Evolutionary conservation across 2,797 vertebrate species (phyloP), one percentile per base, ranked within the genome.

Genomic region (Cirrhinus mrigala): DNA sequence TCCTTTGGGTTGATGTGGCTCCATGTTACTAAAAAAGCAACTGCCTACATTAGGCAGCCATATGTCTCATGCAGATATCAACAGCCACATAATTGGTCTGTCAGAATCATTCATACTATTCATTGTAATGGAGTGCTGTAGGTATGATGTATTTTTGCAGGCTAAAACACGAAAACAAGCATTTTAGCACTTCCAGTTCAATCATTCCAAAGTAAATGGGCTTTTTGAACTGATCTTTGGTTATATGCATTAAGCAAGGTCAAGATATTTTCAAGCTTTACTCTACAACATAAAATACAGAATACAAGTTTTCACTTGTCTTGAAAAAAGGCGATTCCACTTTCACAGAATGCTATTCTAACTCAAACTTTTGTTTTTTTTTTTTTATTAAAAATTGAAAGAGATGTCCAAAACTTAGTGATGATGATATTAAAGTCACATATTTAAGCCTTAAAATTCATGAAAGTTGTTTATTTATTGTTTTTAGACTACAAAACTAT

Each of bases 1-100:
- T 44, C 16, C 11, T 66, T 66, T 64, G 44, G 44, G 78, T 33
- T 79, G 78, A 79, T 79, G 24, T 64, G 62, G 24, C 78, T 79
- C 60, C 1, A 33, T 50, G 60, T 66, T 60, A 66, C 60, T 50
- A 66, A 79, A 79, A 79, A 79, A 66, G 60, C 24, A 66, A 22
- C 40, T 50, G 60, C 78, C 60, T 79, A 79, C 18, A 18, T 79
- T 50, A 66, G 44, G 44, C 77, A 79, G 60, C 60, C 60, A 66
- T 66, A 66, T 79, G 44, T 79, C 40, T 79, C 48, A 66, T 15
- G n/a, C 44, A 66, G 60, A 79, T 79, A 79, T 79, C 60, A 79
- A 79, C 18, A 79, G 60, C 18, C 78, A 33, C 44, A 22, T 79
- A 79, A 66, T n/a, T 79, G 60, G 24, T 33, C 24, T 79, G 16